phyloP scores from a whole-genome alignment of 1,140 invertebrate species.

The Drosophila asahinai region DNA sequence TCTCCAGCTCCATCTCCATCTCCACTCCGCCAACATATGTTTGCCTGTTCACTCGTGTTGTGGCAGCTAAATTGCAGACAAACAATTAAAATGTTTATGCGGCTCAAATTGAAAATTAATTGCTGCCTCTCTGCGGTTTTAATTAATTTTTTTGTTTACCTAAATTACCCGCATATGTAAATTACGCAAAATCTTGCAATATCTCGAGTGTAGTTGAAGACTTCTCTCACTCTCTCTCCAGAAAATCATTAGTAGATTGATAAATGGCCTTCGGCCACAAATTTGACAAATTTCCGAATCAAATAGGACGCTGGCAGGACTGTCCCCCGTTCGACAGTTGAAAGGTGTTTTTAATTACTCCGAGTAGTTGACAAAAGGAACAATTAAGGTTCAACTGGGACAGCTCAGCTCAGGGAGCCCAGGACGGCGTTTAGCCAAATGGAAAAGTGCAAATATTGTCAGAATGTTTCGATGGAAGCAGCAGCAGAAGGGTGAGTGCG shows the following conservation, averaged over 20 bases:
- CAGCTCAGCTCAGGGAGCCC: slow-evolving; percentile 32
- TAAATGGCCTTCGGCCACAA: slow-evolving; percentile 69
- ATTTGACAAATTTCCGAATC: slow-evolving; percentile 82
- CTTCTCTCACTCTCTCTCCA: neutral
- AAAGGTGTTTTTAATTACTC: slow-evolving; percentile 85
- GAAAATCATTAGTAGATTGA: slow-evolving; percentile 71
- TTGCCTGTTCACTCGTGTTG: slow-evolving; percentile 68
- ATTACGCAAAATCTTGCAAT: slow-evolving; percentile 30
- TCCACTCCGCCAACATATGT: slow-evolving; percentile 61
- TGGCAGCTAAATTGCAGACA: slow-evolving; percentile 64
- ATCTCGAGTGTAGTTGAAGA: slow-evolving; percentile 3
- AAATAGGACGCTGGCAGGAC: slow-evolving; percentile 60
- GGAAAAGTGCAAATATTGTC: slow-evolving; percentile 83
- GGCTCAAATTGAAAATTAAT: slow-evolving; percentile 80
- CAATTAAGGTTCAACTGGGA: slow-evolving; percentile 66
- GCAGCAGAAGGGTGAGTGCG: slow-evolving; percentile 23
- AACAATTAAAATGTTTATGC: slow-evolving; percentile 78
- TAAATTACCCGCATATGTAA: slow-evolving; percentile 32
- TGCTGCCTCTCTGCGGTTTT: slow-evolving; percentile 43
- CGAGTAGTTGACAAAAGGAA: slow-evolving; percentile 68
- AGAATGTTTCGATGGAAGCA: slow-evolving; percentile 11
- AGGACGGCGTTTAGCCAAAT: slow-evolving; percentile 77
- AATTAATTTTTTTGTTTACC: slow-evolving; percentile 50
- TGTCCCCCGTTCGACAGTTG: slow-evolving; percentile 59
- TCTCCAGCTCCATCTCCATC: neutral